Evolutionary conservation across 2,888 invertebrate species (phyloP).

Genomic region (Clostera curtula): DNA sequence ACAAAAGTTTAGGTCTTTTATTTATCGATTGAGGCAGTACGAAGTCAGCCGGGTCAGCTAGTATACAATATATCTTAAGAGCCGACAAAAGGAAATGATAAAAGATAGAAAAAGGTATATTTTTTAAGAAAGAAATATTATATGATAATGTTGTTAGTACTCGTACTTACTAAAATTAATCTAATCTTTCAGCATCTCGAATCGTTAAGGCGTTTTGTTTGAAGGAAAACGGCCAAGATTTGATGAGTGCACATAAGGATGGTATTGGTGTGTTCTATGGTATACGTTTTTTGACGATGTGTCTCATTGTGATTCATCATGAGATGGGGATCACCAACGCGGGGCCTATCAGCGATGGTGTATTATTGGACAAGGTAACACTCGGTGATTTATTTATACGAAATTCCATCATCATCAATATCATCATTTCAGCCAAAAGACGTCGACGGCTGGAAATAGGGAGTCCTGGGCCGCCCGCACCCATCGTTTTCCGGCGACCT

Average conservation of each 20-base stretch:
- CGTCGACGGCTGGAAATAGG: too few relatives aligned
- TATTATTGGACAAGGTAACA: conserved; percentile 67
- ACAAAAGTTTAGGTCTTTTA: too few relatives aligned
- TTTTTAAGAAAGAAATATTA: too few relatives aligned
- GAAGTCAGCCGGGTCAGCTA: too few relatives aligned
- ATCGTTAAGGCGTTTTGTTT: conserved; percentile 48
- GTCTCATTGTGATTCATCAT: conserved; percentile 73
- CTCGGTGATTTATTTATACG: not conserved
- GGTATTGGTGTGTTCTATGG: conserved; percentile 74
- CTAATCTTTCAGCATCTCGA: conserved; percentile 28
- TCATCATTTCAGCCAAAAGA: too few relatives aligned
- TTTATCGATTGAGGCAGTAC: too few relatives aligned
- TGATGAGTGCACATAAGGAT: conserved; percentile 38
- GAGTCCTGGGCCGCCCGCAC: too few relatives aligned
- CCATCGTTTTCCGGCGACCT: too few relatives aligned
- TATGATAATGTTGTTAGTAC: not conserved
- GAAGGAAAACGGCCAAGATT: conserved; percentile 47
- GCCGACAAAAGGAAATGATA: too few relatives aligned
- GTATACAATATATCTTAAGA: too few relatives aligned
- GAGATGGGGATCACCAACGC: conserved; percentile 68
- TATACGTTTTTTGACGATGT: conserved; percentile 71
- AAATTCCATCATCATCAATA: too few relatives aligned
- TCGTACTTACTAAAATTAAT: conserved; percentile 1
- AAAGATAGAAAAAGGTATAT: too few relatives aligned
- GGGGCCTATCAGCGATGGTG: conserved; percentile 72